Percentiles rank a stretch among this genome's conserved stretches.
Conservation (phyloP, 2,797 vertebrate genomes). For the Serranus cabrilla region DNA sequence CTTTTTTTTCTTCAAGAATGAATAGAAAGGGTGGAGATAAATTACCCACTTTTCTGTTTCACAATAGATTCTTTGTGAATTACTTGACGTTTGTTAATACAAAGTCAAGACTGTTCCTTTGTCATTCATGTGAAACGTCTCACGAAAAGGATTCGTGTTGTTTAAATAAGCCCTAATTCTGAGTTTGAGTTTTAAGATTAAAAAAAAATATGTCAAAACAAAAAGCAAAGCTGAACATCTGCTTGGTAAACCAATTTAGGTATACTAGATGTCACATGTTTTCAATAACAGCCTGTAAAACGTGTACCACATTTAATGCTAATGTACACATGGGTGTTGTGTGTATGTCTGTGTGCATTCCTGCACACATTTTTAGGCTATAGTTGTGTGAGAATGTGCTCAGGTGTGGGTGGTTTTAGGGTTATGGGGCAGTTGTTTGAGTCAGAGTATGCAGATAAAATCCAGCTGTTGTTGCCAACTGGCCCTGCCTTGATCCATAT, state of each 20-base stretch:
- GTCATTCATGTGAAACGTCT: slow-evolving; percentile 1
- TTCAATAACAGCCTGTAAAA: neutral
- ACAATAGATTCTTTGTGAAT: slow-evolving; percentile 29
- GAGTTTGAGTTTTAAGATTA: neutral
- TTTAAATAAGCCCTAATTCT: neutral
- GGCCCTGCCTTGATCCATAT: slow-evolving; percentile 21
- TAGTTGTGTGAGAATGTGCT: slow-evolving; percentile 52
- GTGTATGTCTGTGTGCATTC: slow-evolving; percentile 13
- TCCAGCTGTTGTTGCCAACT: slow-evolving; percentile 62
- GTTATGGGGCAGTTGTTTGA: slow-evolving; percentile 47
- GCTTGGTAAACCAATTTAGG: neutral
- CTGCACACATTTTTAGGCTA: slow-evolving; percentile 11
- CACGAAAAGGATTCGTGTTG: neutral
- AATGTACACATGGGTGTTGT: neutral
- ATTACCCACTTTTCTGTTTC: slow-evolving; percentile 20
- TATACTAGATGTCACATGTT: neutral
- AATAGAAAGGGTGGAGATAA: neutral
- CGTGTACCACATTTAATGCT: neutral
- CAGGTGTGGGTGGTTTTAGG: slow-evolving; percentile 44
- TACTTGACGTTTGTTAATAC: slow-evolving; percentile 45
- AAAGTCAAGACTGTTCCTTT: slow-evolving; percentile 3
- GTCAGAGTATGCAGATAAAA: slow-evolving; percentile 53
- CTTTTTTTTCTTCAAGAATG: neutral
- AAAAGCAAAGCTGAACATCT: slow-evolving; percentile 11
- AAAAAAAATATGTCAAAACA: neutral